A percentile compares a stretch with the other conserved stretches of the same genome.
Evolutionary conservation across 2,797 vertebrate species (phyloP).

Genomic region (Scyliorhinus canicula): DNA sequence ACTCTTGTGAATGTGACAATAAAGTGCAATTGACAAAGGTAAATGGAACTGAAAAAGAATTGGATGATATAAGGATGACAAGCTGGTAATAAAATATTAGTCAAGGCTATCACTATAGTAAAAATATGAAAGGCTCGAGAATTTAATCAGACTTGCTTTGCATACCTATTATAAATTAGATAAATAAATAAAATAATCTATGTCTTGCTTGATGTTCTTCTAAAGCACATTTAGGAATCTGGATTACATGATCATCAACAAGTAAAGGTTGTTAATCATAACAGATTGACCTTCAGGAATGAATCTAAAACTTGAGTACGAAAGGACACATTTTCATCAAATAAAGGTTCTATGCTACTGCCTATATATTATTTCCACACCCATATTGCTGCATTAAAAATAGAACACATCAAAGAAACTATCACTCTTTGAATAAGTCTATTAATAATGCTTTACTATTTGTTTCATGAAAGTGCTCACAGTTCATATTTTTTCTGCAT

Average conservation of each 20-base stretch:
- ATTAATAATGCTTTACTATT: neutral
- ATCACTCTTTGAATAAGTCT: neutral
- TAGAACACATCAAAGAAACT: neutral
- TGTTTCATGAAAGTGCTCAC: neutral
- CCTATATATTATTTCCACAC: neutral
- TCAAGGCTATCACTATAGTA: neutral
- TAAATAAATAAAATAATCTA: neutral
- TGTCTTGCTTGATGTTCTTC: neutral
- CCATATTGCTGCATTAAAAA: neutral
- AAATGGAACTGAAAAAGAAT: neutral
- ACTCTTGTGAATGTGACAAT: neutral
- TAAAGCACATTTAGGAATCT: neutral
- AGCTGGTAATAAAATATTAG: neutral
- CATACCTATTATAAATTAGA: neutral
- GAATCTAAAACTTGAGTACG: neutral
- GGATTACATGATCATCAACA: neutral
- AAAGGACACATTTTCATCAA: neutral
- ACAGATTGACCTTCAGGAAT: neutral
- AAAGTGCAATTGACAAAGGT: neutral
- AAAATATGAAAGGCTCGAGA: neutral
- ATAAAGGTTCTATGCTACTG: too few species aligned
- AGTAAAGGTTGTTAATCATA: neutral
- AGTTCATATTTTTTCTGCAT: neutral
- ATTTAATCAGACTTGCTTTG: neutral
- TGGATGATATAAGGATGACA: neutral